These are phyloP conservation scores for Imbricaverruca yamaguchii DNA, from an alignment of 2,888 invertebrate species.

Conservation along the genomic window DNA sequence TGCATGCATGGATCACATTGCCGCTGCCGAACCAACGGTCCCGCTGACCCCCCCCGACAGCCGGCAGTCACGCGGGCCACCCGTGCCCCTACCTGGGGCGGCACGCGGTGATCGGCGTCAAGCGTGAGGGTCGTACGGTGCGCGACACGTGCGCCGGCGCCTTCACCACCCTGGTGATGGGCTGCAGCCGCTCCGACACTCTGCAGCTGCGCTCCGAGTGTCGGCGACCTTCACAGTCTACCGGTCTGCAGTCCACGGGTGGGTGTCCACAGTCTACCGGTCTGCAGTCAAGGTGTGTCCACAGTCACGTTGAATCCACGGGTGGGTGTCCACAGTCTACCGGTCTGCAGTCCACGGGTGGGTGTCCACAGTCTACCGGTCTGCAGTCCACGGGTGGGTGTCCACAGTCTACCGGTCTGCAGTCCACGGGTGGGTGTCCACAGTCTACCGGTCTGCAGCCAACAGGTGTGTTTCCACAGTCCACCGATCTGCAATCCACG, in stretches of 20 bases:
- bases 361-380: too few relatives aligned
- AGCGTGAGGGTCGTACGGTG: slow-evolving; percentile 48
- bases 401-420: background rate
- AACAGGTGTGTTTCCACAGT: too few relatives aligned
- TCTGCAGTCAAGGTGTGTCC: too few relatives aligned
- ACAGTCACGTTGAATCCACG: background rate
- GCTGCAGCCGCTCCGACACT: slow-evolving; percentile 65
- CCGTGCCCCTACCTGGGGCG: slow-evolving; percentile 76
- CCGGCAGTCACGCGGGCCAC: slow-evolving; percentile 71
- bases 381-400: background rate
- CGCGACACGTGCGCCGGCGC: slow-evolving; percentile 43
- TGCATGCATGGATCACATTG: too few relatives aligned
- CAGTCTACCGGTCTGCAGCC: too few relatives aligned
- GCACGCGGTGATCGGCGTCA: slow-evolving; percentile 60
- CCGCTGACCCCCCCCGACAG: slow-evolving; percentile 44
- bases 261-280: background rate
- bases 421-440: background rate
- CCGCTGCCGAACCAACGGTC: too few relatives aligned
- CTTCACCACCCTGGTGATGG: slow-evolving; percentile 62
- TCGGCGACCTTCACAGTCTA: background rate
- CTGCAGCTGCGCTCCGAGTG: slow-evolving; percentile 51
- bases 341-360: too few relatives aligned
- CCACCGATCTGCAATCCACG: too few relatives aligned
- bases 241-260: background rate
- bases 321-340: too few relatives aligned